Evolutionary conservation across 2,888 invertebrate species (phyloP).

Genomic region (Melanostoma scalare): DNA sequence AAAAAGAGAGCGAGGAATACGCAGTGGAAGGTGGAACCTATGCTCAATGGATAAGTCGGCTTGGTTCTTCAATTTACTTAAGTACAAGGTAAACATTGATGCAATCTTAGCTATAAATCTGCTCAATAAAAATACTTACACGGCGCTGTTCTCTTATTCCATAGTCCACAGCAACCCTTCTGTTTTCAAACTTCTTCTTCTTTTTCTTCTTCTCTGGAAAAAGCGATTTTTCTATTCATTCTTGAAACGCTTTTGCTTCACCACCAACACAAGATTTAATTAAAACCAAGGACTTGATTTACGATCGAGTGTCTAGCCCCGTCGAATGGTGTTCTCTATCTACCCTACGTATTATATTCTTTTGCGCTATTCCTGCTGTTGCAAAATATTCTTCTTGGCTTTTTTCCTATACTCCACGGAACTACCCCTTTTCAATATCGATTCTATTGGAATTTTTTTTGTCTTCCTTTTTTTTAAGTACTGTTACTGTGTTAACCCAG

Average conservation of each 20-base stretch:
- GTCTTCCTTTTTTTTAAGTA: constrained; percentile 40
- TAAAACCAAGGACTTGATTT: constrained; percentile 83
- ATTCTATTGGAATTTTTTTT: constrained; percentile 66
- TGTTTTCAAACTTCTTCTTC: neutral
- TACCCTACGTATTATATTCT: neutral
- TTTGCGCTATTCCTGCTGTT: constrained; percentile 8
- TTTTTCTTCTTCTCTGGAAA: constrained; percentile 1
- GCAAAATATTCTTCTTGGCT: constrained; percentile 19
- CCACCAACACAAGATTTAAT: constrained; percentile 83
- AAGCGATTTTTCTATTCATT: constrained; percentile 52
- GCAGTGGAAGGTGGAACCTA: too few relatives aligned
- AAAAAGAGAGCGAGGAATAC: too few relatives aligned
- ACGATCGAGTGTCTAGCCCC: constrained; percentile 78
- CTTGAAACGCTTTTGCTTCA: constrained; percentile 74
- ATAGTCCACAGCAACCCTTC: too few relatives aligned
- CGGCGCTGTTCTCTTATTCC: too few relatives aligned
- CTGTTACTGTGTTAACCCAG: constrained; percentile 53
- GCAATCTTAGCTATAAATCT: too few relatives aligned
- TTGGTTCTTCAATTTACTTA: too few relatives aligned
- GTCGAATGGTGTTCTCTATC: constrained; percentile 20
- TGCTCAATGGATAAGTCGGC: too few relatives aligned
- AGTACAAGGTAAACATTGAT: too few relatives aligned
- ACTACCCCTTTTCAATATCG: constrained; percentile 62
- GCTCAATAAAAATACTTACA: too few relatives aligned
- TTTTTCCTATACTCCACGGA: neutral